A percentile compares a stretch with the other conserved stretches of the same genome.
Conservation (phyloP, 2,113 vertebrate genomes). For the Sinocyclocheilus grahami region DNA sequence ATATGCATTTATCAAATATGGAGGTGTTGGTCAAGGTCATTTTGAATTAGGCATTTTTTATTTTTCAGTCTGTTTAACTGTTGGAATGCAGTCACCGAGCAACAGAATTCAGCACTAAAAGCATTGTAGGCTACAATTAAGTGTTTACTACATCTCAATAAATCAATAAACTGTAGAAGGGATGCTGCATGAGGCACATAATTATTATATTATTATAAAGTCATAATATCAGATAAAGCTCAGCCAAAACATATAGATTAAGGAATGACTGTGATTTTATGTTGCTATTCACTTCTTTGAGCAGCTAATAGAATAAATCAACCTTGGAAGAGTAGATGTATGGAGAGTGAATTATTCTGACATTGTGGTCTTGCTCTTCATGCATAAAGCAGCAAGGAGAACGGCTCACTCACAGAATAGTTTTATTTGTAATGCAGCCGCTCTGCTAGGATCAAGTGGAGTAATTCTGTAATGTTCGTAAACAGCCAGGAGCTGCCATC, state of each 20-base stretch:
- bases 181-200: neutral
- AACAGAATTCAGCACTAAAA: conserved; percentile 4
- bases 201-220: neutral
- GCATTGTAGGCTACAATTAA: neutral
- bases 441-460: conserved; percentile 48
- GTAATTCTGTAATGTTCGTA: conserved; percentile 44
- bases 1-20: conserved; percentile 18
- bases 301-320: conserved; percentile 30
- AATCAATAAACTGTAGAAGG: conserved; percentile 1
- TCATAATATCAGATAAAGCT: conserved; percentile 22
- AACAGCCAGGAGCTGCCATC: conserved; percentile 11
- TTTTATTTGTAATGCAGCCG: conserved; percentile 41
- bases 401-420: neutral
- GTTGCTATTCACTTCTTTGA: neutral
- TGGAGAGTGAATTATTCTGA: conserved; percentile 37
- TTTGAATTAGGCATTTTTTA: conserved; percentile 22
- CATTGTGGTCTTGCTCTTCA: conserved; percentile 40
- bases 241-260: neutral
- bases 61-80: conserved; percentile 18
- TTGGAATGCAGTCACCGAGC: neutral
- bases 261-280: neutral
- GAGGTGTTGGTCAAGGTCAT: neutral
- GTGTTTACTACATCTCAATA: conserved; percentile 15
- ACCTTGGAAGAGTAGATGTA: conserved; percentile 22
- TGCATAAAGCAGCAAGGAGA: conserved; percentile 19